These are phyloP conservation scores for Anhinga anhinga DNA, from an alignment of 2,113 vertebrate species.

Conservation along the genomic window DNA sequence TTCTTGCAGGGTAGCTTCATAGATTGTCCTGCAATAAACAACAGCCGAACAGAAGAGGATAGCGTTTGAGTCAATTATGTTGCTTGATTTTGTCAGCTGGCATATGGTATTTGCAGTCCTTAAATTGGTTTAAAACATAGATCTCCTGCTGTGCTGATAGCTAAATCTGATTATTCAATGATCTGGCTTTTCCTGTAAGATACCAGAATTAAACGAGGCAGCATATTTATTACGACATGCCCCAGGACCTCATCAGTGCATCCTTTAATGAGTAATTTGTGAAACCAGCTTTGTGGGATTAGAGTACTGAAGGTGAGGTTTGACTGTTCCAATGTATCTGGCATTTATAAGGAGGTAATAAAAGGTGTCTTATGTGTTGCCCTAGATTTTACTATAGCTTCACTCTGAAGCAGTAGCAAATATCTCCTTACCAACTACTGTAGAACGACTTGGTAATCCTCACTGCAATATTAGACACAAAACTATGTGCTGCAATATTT, in stretches of 20 bases:
- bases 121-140: constrained; percentile 66
- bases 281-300: constrained; percentile 39
- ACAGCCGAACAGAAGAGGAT: constrained; percentile 31
- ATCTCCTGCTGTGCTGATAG: constrained; percentile 65
- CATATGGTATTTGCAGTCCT: constrained; percentile 65
- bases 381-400: background rate
- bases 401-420: background rate
- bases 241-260: background rate
- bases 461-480: background rate
- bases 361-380: background rate
- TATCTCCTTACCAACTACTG: background rate
- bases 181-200: constrained; percentile 68
- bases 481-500: background rate
- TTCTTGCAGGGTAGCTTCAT: background rate
- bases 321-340: background rate
- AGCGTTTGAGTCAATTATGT: constrained; percentile 55
- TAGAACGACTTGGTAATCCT: background rate
- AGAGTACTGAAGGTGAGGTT: background rate
- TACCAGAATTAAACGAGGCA: constrained; percentile 60
- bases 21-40: constrained; percentile 6
- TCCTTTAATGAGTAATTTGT: constrained; percentile 52
- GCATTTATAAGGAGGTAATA: background rate
- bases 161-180: constrained; percentile 73
- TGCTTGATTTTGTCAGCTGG: constrained; percentile 63
- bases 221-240: constrained; percentile 20